Conservation (phyloP, 2,888 invertebrate species). For the Pristionchus arcanus region DNA sequence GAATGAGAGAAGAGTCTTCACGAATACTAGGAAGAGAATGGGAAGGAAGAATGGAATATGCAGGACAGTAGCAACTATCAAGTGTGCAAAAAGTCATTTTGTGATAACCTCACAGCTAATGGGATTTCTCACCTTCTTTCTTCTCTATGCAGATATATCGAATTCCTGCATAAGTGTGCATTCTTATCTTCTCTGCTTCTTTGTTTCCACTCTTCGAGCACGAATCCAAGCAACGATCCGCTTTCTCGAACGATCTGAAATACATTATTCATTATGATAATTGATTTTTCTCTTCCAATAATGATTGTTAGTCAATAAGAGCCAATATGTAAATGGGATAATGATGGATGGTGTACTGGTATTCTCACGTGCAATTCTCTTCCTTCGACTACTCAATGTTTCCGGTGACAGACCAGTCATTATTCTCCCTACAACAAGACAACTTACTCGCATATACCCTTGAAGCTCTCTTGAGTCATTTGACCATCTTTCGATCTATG, state of each 20-base stretch:
- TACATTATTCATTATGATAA: not conserved
- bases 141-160: constrained; percentile 71
- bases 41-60: not conserved
- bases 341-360: too few species aligned
- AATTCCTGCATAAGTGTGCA: constrained; percentile 70
- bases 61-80: not conserved
- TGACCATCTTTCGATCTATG: constrained; percentile 52
- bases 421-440: not conserved
- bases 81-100: too few species aligned
- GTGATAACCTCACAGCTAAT: too few species aligned
- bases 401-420: not conserved
- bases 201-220: constrained; percentile 63
- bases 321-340: too few species aligned
- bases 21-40: not conserved
- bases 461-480: constrained; percentile 66
- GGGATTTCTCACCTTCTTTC: constrained; percentile 62
- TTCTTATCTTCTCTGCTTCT: constrained; percentile 13
- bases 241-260: constrained; percentile 67
- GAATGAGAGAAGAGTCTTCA: constrained; percentile 7
- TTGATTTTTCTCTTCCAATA: not conserved
- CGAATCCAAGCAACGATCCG: constrained; percentile 67
- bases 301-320: too few species aligned
- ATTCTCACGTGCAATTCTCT: too few species aligned
- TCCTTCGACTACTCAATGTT: not conserved
- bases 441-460: constrained; percentile 70